Percentiles rank a stretch among this genome's conserved stretches.
Evolutionary conservation across 2,113 vertebrate genomes (phyloP).

Genomic region (Ameiurus melas): DNA sequence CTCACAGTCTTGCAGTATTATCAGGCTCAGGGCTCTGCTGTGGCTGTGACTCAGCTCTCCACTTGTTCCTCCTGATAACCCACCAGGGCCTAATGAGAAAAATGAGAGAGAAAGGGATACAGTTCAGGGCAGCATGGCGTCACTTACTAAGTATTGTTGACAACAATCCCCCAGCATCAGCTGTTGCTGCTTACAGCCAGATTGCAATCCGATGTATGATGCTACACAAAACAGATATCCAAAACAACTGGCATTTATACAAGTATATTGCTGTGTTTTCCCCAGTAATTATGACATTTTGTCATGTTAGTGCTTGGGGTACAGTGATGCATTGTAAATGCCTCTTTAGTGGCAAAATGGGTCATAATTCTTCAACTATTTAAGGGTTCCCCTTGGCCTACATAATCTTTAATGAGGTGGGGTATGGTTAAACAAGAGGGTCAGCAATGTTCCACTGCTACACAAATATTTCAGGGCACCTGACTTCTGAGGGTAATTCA

Average conservation of each 20-base stretch:
- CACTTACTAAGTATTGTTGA: conserved; percentile 23
- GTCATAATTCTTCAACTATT: conserved; percentile 65
- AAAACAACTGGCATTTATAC: not conserved
- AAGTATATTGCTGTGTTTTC: not conserved
- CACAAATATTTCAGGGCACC: conserved; percentile 62
- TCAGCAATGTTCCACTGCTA: conserved; percentile 63
- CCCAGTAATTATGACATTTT: not conserved
- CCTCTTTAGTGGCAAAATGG: conserved; percentile 50
- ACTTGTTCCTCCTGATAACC: conserved; percentile 29
- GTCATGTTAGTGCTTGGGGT: not conserved
- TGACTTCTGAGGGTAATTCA: conserved; percentile 78
- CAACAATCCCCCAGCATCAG: conserved; percentile 35
- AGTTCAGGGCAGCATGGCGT: not conserved
- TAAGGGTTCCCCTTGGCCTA: conserved; percentile 61
- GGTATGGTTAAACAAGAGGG: conserved; percentile 68
- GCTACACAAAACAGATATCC: not conserved
- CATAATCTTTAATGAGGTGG: conserved; percentile 68
- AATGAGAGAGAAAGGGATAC: conserved; percentile 5
- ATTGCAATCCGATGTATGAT: conserved; percentile 37
- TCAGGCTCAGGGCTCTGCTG: conserved; percentile 17
- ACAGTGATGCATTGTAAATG: conserved; percentile 35
- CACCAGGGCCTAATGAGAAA: not conserved
- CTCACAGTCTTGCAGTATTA: conserved; percentile 59
- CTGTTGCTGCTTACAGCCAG: conserved; percentile 50
- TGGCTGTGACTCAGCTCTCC: conserved; percentile 33